Percentiles rank a stretch among this genome's conserved stretches.
Evolutionary conservation across 2,888 invertebrate genomes (phyloP).

Genomic region (Netelia melanura): DNA sequence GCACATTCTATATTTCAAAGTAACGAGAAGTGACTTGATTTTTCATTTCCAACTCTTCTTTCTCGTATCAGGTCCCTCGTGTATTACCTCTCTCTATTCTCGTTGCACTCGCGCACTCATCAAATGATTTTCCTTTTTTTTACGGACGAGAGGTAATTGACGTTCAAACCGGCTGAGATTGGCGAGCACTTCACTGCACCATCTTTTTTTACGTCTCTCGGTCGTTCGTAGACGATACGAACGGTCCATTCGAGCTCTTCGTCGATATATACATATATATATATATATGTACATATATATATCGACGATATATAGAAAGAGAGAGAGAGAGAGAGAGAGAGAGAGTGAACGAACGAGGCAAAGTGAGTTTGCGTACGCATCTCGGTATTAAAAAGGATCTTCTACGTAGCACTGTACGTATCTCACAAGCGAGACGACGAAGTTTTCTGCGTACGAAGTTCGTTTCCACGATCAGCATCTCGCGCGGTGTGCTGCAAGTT

Average conservation of each 20-base stretch:
- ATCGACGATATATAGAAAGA: too few species aligned
- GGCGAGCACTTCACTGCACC: background rate
- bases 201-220: background rate
- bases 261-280: background rate
- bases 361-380: background rate
- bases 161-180: background rate
- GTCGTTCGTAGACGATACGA: conserved; percentile 7
- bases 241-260: background rate
- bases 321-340: too few species aligned
- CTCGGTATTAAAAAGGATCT: background rate
- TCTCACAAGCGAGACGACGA: too few species aligned
- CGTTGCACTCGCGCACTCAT: conserved; percentile 27
- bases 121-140: conserved; percentile 1
- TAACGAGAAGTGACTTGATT: background rate
- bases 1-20: background rate
- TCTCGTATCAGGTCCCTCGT: background rate
- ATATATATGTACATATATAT: too few species aligned
- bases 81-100: background rate
- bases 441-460: too few species aligned
- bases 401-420: background rate
- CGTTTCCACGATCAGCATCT: conserved; percentile 5
- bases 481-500: background rate
- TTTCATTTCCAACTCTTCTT: background rate
- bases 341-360: conserved; percentile 6
- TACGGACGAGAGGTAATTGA: background rate